phyloP scores from a whole-genome alignment of 2,113 vertebrate genomes.

The Crotophaga sulcirostris region DNA sequence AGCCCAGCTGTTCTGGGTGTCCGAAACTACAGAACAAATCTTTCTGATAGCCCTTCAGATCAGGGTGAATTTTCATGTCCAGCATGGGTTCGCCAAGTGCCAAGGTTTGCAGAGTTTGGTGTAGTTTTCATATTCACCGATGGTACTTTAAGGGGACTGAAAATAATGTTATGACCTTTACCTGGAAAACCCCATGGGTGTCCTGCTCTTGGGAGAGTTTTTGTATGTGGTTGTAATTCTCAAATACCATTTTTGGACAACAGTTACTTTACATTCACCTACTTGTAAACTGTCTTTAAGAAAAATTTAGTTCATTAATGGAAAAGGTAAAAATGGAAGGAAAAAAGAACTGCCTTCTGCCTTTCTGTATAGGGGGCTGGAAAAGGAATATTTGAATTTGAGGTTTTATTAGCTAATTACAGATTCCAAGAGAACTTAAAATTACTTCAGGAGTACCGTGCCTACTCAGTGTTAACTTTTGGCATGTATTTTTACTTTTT shows the following conservation, averaged over 20 bases:
- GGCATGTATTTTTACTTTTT: not conserved
- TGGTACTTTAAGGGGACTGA: not conserved
- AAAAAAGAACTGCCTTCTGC: not conserved
- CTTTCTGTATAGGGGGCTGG: not conserved
- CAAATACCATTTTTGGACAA: not conserved
- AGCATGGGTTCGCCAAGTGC: not conserved
- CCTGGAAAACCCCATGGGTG: not conserved
- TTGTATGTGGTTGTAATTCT: not conserved
- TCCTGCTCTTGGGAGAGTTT: not conserved
- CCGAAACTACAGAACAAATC: not conserved
- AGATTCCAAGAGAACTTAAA: not conserved
- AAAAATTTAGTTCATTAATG: not conserved
- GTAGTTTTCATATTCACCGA: not conserved
- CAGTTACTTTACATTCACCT: not conserved
- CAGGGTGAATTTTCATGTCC: not conserved
- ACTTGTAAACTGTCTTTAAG: not conserved
- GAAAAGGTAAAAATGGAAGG: not conserved
- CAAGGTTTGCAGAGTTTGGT: not conserved
- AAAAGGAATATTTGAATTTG: not conserved
- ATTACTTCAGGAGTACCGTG: not conserved
- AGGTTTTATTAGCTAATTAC: not conserved
- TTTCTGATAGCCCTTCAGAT: not conserved
- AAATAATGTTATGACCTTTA: not conserved
- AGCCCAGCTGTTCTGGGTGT: not conserved
- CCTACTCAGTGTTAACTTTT: not conserved